A percentile compares a stretch with the other conserved stretches of the same genome.
Conservation (phyloP, 2,888 invertebrate species). For the Pandemis cinnamomeana region DNA sequence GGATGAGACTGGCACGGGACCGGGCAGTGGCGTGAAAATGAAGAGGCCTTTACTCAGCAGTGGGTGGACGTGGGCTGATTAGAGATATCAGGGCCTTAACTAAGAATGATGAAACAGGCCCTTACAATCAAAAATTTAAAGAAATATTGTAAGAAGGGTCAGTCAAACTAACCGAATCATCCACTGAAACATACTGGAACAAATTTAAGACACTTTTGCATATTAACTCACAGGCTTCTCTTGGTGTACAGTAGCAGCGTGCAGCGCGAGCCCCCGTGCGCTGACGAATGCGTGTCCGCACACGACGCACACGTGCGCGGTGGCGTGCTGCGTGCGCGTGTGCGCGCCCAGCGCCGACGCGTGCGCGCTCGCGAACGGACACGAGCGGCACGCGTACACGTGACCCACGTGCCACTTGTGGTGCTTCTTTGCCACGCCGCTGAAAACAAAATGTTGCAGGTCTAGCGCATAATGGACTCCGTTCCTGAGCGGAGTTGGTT, state of each 20-base stretch:
- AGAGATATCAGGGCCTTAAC: no score
- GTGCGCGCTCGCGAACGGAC: conserved; percentile 47
- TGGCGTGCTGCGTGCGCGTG: conserved; percentile 38
- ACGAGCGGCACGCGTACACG: conserved; percentile 48
- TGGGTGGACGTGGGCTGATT: no score
- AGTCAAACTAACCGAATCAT: no score
- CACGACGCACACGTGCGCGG: conserved; percentile 30
- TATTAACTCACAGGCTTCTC: conserved; percentile 24
- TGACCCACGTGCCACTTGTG: conserved; percentile 49
- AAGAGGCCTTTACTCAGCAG: no score
- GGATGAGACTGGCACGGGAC: no score
- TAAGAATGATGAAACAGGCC: no score
- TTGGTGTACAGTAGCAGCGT: conserved; percentile 43
- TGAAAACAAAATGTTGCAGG: conserved; percentile 26
- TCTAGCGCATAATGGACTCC: not conserved
- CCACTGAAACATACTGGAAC: no score
- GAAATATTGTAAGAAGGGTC: no score
- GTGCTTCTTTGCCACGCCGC: conserved; percentile 50
- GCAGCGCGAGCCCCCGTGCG: conserved; percentile 39
- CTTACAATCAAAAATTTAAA: no score
- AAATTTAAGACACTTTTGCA: no score
- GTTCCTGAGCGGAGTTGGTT: no score
- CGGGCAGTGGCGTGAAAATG: no score
- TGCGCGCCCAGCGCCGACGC: conserved; percentile 48
- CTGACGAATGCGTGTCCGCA: conserved; percentile 40